Evolutionary conservation across 30 jellyfish, hydroid and myxozoan species (phyloP).

Genomic region (Hydra vulgaris): DNA sequence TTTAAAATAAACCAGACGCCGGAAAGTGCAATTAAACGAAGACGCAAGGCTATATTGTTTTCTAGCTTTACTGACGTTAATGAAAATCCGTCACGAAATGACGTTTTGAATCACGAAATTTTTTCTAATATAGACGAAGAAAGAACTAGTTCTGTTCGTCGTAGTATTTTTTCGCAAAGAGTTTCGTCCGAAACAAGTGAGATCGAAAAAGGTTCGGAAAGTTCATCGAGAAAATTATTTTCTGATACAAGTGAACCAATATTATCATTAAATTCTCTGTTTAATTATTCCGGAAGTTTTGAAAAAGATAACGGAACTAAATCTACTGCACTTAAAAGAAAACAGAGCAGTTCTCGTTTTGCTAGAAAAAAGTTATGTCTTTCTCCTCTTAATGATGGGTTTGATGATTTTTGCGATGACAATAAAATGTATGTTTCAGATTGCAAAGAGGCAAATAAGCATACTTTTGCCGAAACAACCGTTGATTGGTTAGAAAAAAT

Average conservation of each 20-base stretch:
- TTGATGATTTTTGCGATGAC: neutral
- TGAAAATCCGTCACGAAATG: neutral
- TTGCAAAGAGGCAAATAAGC: neutral
- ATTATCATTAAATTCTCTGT: neutral
- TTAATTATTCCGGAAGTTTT: neutral
- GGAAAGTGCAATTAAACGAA: neutral
- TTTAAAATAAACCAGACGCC: neutral
- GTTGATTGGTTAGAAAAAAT: slow-evolving; percentile 28
- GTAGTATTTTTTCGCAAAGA: slow-evolving; percentile 5
- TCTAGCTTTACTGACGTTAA: slow-evolving; percentile 14
- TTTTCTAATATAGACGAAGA: neutral
- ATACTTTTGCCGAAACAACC: slow-evolving; percentile 10
- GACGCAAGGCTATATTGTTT: neutral
- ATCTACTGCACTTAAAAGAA: neutral
- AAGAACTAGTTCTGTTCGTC: neutral
- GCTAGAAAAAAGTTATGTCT: slow-evolving; percentile 15
- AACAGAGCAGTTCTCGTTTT: neutral
- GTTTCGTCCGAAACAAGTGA: slow-evolving; percentile 17
- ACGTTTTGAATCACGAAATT: neutral
- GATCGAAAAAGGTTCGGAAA: neutral
- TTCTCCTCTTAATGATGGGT: neutral
- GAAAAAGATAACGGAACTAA: neutral
- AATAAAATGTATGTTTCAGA: neutral
- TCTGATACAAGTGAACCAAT: neutral
- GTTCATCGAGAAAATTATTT: neutral